A percentile compares a stretch with the other conserved stretches of the same genome.
Conservation (phyloP, 2,888 invertebrate genomes). For the Campaea margaritaria region DNA sequence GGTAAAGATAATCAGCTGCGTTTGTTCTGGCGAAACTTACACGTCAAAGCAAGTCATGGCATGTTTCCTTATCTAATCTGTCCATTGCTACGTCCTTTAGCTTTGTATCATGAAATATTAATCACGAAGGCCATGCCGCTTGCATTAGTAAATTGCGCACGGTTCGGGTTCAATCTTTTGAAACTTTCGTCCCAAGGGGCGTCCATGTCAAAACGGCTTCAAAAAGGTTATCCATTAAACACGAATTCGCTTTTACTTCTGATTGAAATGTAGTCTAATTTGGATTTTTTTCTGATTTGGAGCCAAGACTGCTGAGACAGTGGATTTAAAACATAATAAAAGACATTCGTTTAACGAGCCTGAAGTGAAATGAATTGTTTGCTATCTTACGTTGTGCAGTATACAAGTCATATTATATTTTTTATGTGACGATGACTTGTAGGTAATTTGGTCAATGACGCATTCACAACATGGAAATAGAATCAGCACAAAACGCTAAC, state of each 20-base stretch:
- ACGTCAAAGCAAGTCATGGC: not conserved
- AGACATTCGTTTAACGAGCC: no score
- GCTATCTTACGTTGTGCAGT: not conserved
- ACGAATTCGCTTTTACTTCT: slow-evolving; percentile 35
- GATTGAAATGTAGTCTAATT: slow-evolving; percentile 31
- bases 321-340: no score
- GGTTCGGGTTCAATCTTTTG: slow-evolving; percentile 34
- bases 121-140: slow-evolving; percentile 5
- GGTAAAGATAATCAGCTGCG: no score
- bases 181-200: slow-evolving; percentile 31
- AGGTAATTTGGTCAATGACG: no score
- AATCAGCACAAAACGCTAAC: not conserved
- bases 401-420: no score
- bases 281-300: not conserved
- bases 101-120: slow-evolving; percentile 8
- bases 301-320: no score
- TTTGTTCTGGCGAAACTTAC: not conserved
- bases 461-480: no score
- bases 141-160: slow-evolving; percentile 39
- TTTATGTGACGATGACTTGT: not conserved
- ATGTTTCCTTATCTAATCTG: not conserved
- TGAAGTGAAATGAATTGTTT: not conserved
- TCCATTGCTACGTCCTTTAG: not conserved
- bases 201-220: slow-evolving; percentile 28
- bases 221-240: slow-evolving; percentile 29